Percentiles rank a stretch among this genome's conserved stretches.
Evolutionary conservation across 2,797 vertebrate genomes (phyloP).

Genomic region (Aulostomus chinensis): DNA sequence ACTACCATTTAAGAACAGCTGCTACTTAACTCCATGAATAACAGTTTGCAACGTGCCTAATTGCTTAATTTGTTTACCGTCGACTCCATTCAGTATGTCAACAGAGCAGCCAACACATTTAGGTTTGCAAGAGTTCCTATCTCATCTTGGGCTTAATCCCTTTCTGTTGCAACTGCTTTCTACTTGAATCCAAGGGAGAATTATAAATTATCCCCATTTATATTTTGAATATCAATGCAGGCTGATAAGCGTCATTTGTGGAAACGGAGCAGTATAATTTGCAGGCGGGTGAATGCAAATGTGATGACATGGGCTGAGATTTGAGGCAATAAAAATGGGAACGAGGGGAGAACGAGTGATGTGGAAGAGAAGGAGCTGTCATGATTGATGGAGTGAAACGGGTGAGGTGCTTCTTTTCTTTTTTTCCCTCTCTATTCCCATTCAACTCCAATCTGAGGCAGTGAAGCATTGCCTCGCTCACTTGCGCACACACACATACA

Average conservation of each 20-base stretch:
- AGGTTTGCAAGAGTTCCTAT: constrained; percentile 51
- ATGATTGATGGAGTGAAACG: constrained; percentile 76
- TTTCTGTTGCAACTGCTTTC: constrained; percentile 46
- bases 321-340: constrained; percentile 66
- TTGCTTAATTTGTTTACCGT: no score
- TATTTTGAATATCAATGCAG: constrained; percentile 67
- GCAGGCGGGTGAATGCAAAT: constrained; percentile 72
- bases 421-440: constrained; percentile 39
- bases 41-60: no score
- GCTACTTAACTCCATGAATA: no score
- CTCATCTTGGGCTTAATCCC: constrained; percentile 62
- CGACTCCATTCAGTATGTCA: no score
- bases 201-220: constrained; percentile 74
- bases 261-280: constrained; percentile 71
- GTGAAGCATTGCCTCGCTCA: constrained; percentile 55
- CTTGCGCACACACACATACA: constrained; percentile 15
- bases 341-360: constrained; percentile 55
- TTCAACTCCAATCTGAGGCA: constrained; percentile 66
- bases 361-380: constrained; percentile 73
- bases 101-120: no score
- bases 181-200: constrained; percentile 54
- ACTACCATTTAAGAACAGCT: no score
- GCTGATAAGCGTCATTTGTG: constrained; percentile 72
- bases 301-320: constrained; percentile 73
- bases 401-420: constrained; percentile 65